Conservation (phyloP, 2,797 vertebrate genomes). For the Philypnodon macrostomus region DNA sequence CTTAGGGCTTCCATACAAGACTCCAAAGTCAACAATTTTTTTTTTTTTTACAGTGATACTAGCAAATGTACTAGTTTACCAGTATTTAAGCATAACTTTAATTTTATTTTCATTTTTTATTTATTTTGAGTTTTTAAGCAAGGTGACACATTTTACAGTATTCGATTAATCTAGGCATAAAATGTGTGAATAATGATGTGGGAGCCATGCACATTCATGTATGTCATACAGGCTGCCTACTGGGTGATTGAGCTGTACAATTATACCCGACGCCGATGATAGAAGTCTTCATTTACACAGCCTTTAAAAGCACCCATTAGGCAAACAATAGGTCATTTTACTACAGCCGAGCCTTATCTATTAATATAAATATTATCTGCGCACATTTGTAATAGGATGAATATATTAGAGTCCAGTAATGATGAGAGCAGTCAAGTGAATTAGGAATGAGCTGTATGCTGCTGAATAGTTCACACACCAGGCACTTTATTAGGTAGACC, state of each 20-base stretch:
- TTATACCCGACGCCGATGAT: slow-evolving; percentile 31
- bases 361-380: slow-evolving; percentile 22
- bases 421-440: not conserved
- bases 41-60: too few relatives aligned
- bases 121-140: too few relatives aligned
- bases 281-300: slow-evolving; percentile 38
- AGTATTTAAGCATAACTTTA: too few relatives aligned
- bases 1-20: too few relatives aligned
- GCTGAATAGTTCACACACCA: not conserved
- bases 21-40: too few relatives aligned
- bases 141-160: too few relatives aligned
- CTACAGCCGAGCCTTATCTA: slow-evolving; percentile 15
- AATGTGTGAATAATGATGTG: slow-evolving; percentile 25
- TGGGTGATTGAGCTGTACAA: slow-evolving; percentile 33
- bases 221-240: slow-evolving; percentile 21
- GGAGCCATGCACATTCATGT: slow-evolving; percentile 6
- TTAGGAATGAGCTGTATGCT: slow-evolving; percentile 1
- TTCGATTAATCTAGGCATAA: slow-evolving; percentile 6
- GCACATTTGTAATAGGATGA: slow-evolving; percentile 14
- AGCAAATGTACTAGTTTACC: too few relatives aligned
- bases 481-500: too few relatives aligned
- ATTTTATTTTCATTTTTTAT: too few relatives aligned
- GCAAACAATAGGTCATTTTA: slow-evolving; percentile 31
- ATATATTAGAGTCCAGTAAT: slow-evolving; percentile 7
- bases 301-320: slow-evolving; percentile 23